These are phyloP conservation scores for Cettia cetti DNA, from an alignment of 2,113 vertebrate genomes.

Conservation along the genomic window DNA sequence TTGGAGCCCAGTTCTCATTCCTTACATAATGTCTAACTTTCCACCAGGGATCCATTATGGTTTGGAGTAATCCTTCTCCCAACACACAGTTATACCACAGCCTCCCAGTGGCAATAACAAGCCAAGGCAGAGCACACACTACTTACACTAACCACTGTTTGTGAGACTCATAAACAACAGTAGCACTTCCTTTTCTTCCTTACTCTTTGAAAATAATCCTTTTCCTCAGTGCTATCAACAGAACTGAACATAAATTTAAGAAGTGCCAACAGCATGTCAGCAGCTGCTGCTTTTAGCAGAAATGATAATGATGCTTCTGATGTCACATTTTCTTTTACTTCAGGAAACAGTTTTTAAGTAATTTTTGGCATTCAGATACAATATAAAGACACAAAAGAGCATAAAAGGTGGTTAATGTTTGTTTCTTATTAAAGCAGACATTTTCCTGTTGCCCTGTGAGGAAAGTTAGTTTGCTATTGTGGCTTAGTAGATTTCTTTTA, in stretches of 20 bases:
- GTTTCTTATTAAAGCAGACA: not conserved
- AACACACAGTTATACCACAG: constrained; percentile 11
- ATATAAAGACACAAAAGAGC: not conserved
- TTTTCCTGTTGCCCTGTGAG: not conserved
- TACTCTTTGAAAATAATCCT: not conserved
- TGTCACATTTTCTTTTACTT: not conserved
- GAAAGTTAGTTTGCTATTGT: not conserved
- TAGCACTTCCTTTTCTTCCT: not conserved
- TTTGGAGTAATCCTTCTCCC: constrained; percentile 30
- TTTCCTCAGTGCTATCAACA: not conserved
- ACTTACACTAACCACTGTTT: not conserved
- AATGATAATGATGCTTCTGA: not conserved
- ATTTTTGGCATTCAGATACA: constrained; percentile 1
- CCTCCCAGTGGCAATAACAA: not conserved
- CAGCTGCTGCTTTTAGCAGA: not conserved
- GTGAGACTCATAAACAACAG: not conserved
- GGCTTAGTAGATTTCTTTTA: not conserved
- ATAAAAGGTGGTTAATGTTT: not conserved
- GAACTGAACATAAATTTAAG: not conserved
- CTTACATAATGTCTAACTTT: not conserved
- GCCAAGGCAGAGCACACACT: not conserved
- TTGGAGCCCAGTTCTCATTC: not conserved
- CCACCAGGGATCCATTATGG: constrained; percentile 25
- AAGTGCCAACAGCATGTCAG: not conserved
- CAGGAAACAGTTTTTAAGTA: not conserved